Conservation (phyloP, 2,113 vertebrate genomes). For the Ciconia boyciana region DNA sequence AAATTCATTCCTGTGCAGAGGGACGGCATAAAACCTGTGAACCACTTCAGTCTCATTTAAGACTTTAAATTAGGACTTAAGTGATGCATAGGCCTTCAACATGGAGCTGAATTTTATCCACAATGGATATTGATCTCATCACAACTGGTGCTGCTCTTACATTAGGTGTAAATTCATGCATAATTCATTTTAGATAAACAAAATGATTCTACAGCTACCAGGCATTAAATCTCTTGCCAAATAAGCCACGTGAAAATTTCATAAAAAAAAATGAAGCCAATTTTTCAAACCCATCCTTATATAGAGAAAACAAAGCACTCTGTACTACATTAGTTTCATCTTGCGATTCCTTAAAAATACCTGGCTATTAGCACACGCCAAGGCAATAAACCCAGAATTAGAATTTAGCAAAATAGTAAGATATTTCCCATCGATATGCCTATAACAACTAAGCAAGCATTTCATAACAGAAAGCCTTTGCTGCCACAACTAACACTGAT, state of each 20-base stretch:
- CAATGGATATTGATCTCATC: neutral
- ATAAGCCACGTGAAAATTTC: conserved; percentile 18
- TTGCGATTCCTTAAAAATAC: neutral
- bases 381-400: neutral
- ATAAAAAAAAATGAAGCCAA: neutral
- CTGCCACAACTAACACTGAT: neutral
- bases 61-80: neutral
- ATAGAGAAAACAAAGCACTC: neutral
- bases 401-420: neutral
- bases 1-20: neutral
- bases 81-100: neutral
- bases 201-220: neutral
- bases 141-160: neutral
- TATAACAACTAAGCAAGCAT: neutral
- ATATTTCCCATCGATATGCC: neutral
- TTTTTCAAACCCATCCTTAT: conserved; percentile 1
- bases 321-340: neutral
- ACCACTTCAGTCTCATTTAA: neutral
- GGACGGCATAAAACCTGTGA: neutral
- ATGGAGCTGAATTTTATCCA: neutral
- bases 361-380: neutral
- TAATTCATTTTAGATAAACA: conserved; percentile 15
- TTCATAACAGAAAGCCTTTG: conserved; percentile 16
- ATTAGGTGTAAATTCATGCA: conserved; percentile 13
- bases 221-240: neutral